Base-by-base conservation (phyloP, 2,113 vertebrate genomes). In the Cochlearius cochlearius region DNA sequence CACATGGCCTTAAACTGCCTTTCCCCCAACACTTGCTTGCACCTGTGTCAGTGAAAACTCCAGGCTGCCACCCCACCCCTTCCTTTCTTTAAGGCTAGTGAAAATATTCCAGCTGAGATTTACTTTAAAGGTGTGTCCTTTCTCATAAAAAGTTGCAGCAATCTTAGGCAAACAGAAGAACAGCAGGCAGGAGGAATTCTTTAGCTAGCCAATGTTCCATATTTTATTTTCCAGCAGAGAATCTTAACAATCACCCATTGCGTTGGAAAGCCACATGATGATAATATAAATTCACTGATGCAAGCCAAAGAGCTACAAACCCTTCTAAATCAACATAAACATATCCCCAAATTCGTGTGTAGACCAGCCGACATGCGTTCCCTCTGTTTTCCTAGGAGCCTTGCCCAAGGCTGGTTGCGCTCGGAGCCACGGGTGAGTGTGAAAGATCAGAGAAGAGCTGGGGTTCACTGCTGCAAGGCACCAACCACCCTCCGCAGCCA, bases 211-310 rank as follows among this genome's bases (percentile, higher is more conserved):
- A 93, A 93, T 88, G 96, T 96, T 97, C 93, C 75, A 25, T 66
- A 94, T 92, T 96, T 96, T 97, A 93, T 96, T 97, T 96, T 97
- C 96, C 93, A 93, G 41, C 96, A 96, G 96, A 95, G 96, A 94
- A 96, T 77, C 90, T 95, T 96, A 96, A 97, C 96, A 95, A 96
- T 93, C 96, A 97, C 96, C 96, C 94, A 97, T 96, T 1, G 96
- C 2, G 96, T 82, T 96, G 39, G 78, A 97, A 93, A 95, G 63
- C 88, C 93, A 96, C 96, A 96, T 96, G 96, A 95, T 80, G 93
- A 90, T 96, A 97, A 96, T 73, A 95, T 96, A 97, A 96, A 97
- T 96, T 92, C 75, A 92, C 93, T 96, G 92, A 96, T 96, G 96
- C 81, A 96, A 97, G 81, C 71, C 55, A 53, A 86, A 96, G 87